A percentile compares a stretch with the other conserved stretches of the same genome.
Evolutionary conservation across 2,888 invertebrate species (phyloP).

Genomic region (Habrosyne pyritoides): DNA sequence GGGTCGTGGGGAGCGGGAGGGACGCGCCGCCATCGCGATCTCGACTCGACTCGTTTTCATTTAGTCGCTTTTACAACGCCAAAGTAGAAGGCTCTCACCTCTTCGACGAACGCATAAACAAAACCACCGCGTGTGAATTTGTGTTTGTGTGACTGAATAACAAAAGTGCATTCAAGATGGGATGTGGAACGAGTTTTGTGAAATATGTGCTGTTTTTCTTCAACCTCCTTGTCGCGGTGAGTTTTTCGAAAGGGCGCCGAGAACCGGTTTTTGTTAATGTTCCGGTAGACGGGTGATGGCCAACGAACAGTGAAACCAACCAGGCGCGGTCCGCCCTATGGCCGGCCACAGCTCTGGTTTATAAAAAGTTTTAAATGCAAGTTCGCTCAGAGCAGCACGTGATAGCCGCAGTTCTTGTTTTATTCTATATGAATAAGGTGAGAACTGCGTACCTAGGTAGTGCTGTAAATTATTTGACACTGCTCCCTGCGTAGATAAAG

Average conservation of each 20-base stretch:
- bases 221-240: constrained; percentile 90
- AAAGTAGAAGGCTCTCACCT: constrained; percentile 35
- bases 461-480: background rate
- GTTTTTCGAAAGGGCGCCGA: constrained; percentile 72
- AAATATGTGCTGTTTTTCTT: constrained; percentile 93
- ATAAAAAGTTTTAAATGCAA: constrained; percentile 1
- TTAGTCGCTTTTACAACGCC: constrained; percentile 66
- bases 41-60: constrained; percentile 39
- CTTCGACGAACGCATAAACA: constrained; percentile 47
- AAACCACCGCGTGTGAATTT: constrained; percentile 69
- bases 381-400: background rate
- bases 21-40: constrained; percentile 66
- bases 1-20: constrained; percentile 41
- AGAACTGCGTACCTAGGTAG: background rate
- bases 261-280: constrained; percentile 69
- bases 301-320: constrained; percentile 58
- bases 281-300: constrained; percentile 61
- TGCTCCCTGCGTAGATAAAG: background rate
- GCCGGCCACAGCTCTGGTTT: background rate
- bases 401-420: background rate
- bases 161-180: constrained; percentile 79
- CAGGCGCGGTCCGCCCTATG: constrained; percentile 18
- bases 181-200: constrained; percentile 89
- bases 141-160: constrained; percentile 56
- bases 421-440: background rate